These are phyloP conservation scores for Catalaphyllia jardinei DNA, from an alignment of 64 coral and sea anemone genomes.

Conservation along the genomic window DNA sequence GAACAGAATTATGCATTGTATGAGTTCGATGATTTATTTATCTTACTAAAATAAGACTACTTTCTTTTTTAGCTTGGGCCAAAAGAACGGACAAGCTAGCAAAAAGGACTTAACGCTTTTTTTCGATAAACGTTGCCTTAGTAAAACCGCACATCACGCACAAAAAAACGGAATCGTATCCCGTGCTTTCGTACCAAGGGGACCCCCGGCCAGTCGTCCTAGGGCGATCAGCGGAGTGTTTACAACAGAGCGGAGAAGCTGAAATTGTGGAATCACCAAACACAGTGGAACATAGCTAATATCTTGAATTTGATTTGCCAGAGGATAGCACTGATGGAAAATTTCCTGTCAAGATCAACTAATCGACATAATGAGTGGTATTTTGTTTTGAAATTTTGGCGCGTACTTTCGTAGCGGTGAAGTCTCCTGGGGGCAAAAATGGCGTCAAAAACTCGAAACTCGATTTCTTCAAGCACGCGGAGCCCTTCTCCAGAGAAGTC, in stretches of 20 bases:
- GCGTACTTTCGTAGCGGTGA: conserved; percentile 31
- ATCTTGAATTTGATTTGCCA: not conserved
- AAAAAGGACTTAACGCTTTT: too few relatives aligned
- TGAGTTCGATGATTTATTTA: too few relatives aligned
- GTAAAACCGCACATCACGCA: too few relatives aligned
- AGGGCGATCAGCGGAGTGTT: conserved; percentile 31
- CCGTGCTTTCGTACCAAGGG: not conserved
- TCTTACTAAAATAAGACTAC: too few relatives aligned
- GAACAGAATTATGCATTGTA: too few relatives aligned
- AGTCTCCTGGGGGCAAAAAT: not conserved
- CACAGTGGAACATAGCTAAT: not conserved
- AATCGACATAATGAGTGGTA: not conserved
- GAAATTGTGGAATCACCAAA: not conserved
- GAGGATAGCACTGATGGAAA: not conserved
- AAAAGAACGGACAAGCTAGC: too few relatives aligned
- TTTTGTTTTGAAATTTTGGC: conserved; percentile 44
- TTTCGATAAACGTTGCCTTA: too few relatives aligned
- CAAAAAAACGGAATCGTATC: not conserved
- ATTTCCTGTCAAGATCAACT: not conserved
- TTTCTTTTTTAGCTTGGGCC: too few relatives aligned
- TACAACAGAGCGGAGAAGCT: not conserved
- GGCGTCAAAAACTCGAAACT: conserved; percentile 23
- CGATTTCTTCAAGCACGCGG: not conserved
- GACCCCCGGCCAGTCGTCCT: not conserved
- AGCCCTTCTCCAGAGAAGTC: conserved; percentile 31